These are phyloP conservation scores for Chelonus formosanus DNA, from an alignment of 2,888 invertebrate species.

Conservation along the genomic window DNA sequence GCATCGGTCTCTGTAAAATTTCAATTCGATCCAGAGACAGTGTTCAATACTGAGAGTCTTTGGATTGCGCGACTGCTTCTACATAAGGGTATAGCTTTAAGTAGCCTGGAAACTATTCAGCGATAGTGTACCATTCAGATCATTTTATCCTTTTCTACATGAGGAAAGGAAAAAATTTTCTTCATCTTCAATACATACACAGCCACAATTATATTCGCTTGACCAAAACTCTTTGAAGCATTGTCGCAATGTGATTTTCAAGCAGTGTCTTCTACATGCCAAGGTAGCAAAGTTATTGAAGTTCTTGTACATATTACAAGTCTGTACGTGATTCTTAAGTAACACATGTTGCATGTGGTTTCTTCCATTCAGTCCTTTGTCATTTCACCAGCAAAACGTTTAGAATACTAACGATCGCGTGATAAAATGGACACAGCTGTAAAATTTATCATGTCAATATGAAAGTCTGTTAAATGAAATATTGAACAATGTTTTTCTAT, in stretches of 20 bases:
- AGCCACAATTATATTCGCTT: slow-evolving; percentile 53
- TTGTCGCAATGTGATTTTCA: slow-evolving; percentile 5
- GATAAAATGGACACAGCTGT: not conserved
- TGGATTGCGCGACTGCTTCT: slow-evolving; percentile 54
- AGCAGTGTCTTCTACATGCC: slow-evolving; percentile 3
- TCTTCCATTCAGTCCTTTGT: slow-evolving; percentile 16
- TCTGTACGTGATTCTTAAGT: slow-evolving; percentile 17
- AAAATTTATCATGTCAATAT: not conserved
- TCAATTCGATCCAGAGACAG: slow-evolving; percentile 61
- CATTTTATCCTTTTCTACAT: not conserved
- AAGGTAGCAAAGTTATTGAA: slow-evolving; percentile 1
- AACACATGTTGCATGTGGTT: slow-evolving; percentile 27
- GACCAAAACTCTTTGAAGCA: slow-evolving; percentile 42
- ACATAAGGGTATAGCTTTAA: slow-evolving; percentile 47
- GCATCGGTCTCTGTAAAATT: slow-evolving; percentile 64
- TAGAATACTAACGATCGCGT: slow-evolving; percentile 14
- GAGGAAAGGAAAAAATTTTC: slow-evolving; percentile 27
- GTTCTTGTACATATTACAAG: slow-evolving; percentile 8
- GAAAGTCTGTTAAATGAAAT: not conserved
- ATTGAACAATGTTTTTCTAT: too few species aligned
- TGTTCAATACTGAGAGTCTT: slow-evolving; percentile 51
- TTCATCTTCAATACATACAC: slow-evolving; percentile 1
- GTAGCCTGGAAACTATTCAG: slow-evolving; percentile 52
- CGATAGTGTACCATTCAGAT: not conserved
- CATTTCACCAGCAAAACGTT: not conserved